Evolutionary conservation across 2,888 invertebrate species (phyloP).

Genomic region (Peribatodes rhomboidaria): DNA sequence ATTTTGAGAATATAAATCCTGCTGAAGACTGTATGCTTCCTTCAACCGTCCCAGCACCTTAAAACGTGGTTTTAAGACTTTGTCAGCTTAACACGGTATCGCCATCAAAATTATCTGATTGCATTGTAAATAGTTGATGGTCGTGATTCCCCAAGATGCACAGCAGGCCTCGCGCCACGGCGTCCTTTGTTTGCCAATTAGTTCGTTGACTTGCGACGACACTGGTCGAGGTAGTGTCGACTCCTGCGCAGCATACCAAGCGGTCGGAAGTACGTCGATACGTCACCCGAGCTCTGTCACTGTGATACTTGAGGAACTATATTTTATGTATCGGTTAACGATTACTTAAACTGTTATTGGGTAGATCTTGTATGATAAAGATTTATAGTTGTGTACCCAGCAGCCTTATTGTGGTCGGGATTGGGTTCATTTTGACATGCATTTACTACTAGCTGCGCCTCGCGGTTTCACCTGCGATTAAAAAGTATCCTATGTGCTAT

Average conservation of each 20-base stretch:
- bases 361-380: background rate
- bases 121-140: conserved; percentile 5
- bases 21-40: background rate
- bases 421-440: no score
- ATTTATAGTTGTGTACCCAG: no score
- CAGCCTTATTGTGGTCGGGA: no score
- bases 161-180: conserved; percentile 13
- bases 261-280: conserved; percentile 50
- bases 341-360: background rate
- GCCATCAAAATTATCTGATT: conserved; percentile 1
- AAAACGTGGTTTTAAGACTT: background rate
- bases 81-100: background rate
- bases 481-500: no score
- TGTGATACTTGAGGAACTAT: background rate
- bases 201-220: conserved; percentile 73
- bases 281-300: conserved; percentile 18
- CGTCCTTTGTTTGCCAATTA: conserved; percentile 72
- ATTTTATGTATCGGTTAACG: background rate
- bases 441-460: no score
- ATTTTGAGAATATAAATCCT: no score
- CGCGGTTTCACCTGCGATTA: no score
- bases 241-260: conserved; percentile 57
- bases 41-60: background rate
- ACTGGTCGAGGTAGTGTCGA: conserved; percentile 60
- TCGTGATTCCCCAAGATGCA: conserved; percentile 24